Conservation (phyloP, 2,888 invertebrate genomes). For the Desoria tigrina region DNA sequence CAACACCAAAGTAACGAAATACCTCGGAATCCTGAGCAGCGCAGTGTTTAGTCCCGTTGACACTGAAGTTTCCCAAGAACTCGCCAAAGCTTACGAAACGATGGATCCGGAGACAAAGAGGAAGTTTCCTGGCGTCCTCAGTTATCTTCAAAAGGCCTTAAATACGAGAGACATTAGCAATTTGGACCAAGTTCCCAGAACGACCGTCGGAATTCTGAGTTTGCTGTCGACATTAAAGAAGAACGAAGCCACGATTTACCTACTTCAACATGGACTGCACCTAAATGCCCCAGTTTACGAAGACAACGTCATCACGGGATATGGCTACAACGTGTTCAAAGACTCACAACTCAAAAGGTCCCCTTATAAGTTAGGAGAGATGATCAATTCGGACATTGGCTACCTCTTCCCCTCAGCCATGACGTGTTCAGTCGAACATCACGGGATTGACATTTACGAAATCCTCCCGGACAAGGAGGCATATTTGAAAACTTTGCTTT, state of each 20-base stretch:
- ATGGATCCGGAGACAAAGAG: conserved; percentile 9
- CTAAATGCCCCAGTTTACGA: conserved; percentile 23
- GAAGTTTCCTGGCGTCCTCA: conserved; percentile 25
- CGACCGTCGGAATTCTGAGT: conserved; percentile 22
- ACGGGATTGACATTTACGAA: conserved; percentile 4
- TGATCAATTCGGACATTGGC: conserved; percentile 12
- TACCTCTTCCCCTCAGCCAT: too few relatives aligned
- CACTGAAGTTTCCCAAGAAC: conserved; percentile 20
- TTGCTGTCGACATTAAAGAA: conserved; percentile 22
- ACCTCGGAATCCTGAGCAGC: conserved; percentile 9
- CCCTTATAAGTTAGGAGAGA: conserved; percentile 16
- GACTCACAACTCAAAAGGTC: conserved; percentile 16
- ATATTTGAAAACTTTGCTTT: conserved; percentile 6
- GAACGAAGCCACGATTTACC: conserved; percentile 13
- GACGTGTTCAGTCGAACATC: conserved; percentile 3
- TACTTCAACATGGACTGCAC: conserved; percentile 28
- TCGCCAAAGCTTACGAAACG: conserved; percentile 9
- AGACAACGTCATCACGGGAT: conserved; percentile 17
- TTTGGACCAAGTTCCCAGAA: too few relatives aligned
- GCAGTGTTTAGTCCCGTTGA: conserved; percentile 3
- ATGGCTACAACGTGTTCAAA: conserved; percentile 27
- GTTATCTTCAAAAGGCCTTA: conserved; percentile 29
- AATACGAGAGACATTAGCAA: conserved; percentile 23
- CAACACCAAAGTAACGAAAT: conserved; percentile 25
- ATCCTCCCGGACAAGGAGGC: conserved; percentile 5